phyloP scores from a whole-genome alignment of 2,888 invertebrate genomes.

The Eupithecia vulgata region DNA sequence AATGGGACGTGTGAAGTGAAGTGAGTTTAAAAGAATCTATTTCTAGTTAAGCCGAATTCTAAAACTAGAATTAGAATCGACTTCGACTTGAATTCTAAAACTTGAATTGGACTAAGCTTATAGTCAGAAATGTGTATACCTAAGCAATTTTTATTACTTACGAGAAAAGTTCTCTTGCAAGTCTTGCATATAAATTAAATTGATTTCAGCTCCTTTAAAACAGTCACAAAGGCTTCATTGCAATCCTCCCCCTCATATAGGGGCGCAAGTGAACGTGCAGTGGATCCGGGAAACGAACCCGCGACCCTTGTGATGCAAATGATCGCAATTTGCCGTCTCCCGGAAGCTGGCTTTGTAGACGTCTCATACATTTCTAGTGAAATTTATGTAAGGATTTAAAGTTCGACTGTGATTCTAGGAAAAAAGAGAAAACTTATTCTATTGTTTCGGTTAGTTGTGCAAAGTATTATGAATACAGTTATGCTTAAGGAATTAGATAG shows the following conservation, averaged over 20 bases:
- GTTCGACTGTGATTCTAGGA: slow-evolving; percentile 8
- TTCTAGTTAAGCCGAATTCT: too few species aligned
- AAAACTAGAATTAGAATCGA: too few species aligned
- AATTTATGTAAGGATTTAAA: neutral
- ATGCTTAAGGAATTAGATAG: too few species aligned
- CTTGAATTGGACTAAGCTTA: too few species aligned
- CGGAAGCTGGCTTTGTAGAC: slow-evolving; percentile 20
- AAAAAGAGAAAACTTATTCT: neutral
- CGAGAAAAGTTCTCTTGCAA: neutral
- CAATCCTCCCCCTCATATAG: slow-evolving; percentile 21
- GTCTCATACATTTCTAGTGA: slow-evolving; percentile 32
- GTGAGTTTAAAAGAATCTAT: neutral
- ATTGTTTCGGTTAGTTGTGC: too few species aligned
- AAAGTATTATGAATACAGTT: too few species aligned
- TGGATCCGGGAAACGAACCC: slow-evolving; percentile 46
- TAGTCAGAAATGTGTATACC: neutral
- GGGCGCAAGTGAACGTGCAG: slow-evolving; percentile 39
- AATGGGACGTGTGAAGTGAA: neutral
- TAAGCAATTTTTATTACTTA: neutral
- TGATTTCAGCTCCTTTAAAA: slow-evolving; percentile 19
- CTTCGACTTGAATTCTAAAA: too few species aligned
- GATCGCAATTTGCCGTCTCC: slow-evolving; percentile 54
- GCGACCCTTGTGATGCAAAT: slow-evolving; percentile 62
- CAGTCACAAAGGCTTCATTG: slow-evolving; percentile 28
- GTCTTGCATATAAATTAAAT: neutral